These are phyloP conservation scores for Drosophila persimilis DNA, from an alignment of 1,140 invertebrate genomes.

Conservation along the genomic window DNA sequence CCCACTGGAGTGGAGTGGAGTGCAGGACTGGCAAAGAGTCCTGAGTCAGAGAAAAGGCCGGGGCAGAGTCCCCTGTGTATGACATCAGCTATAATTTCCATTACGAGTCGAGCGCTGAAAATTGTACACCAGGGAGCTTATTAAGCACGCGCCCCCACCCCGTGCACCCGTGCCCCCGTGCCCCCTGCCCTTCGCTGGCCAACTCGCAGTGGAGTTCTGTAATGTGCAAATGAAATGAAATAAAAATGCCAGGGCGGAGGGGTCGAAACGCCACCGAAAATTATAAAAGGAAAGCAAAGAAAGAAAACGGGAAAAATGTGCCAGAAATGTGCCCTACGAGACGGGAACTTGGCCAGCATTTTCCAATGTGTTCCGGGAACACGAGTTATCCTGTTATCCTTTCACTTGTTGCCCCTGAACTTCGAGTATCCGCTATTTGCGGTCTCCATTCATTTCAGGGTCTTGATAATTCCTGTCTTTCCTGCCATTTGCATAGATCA, in stretches of 20 bases:
- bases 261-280: conserved; percentile 8
- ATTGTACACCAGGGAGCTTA: conserved; percentile 80
- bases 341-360: conserved; percentile 1
- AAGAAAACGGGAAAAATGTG: not conserved
- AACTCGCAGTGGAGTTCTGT: conserved; percentile 20
- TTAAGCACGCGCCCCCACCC: conserved; percentile 50
- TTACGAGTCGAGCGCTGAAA: conserved; percentile 78
- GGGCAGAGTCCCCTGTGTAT: conserved; percentile 64
- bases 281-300: conserved; percentile 5
- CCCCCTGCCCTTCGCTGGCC: not conserved
- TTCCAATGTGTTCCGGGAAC: conserved; percentile 5
- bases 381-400: no score
- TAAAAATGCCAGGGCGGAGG: conserved; percentile 50
- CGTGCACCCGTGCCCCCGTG: not conserved
- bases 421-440: conserved; percentile 20
- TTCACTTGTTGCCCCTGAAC: conserved; percentile 41
- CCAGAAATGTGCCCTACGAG: not conserved
- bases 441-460: not conserved
- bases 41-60: conserved; percentile 7
- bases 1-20: not conserved
- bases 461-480: no score
- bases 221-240: conserved; percentile 80
- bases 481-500: conserved; percentile 65
- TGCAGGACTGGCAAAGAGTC: conserved; percentile 18
- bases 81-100: conserved; percentile 82